Evolutionary conservation across 2,113 vertebrate species (phyloP), one percentile per base, ranked within the genome.

Genomic region (Xiphorhynchus elegans): DNA sequence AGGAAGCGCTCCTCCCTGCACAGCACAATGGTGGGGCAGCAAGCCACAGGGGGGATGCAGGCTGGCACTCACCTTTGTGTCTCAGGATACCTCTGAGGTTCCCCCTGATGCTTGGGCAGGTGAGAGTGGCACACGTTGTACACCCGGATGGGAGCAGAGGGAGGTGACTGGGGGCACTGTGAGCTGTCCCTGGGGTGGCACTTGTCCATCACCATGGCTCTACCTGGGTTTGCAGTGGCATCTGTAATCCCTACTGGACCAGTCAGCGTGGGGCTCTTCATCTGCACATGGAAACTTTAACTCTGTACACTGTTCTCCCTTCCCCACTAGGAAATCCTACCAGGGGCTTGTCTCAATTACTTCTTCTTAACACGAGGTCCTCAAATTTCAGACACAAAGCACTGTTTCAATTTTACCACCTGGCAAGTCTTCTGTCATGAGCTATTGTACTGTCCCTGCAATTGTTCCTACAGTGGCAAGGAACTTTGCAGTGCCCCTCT

Each of bases 231-330:
- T 33, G 85, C 31, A 7, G 60, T 0, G 0, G 35, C n/a, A 26
- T 37, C 55, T 33, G 19, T 9, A 12, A 13, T 44, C 42, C 72
- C 49, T 5, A 0, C 15, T 16, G 91, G 46, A 40, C 4, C 19
- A 1, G 19, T 10, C 28, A 35, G 5, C 0, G 1, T 17, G 1
- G 50, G 13, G 39, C 6, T 89, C 39, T 24, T 47, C 72, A 31
- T 12, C 39, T 25, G 5, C 44, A 9, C 2, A 0, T 11, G 23
- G 78, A 21, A 82, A 29, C 56, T 28, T 46, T 10, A 55, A 58
- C 40, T 56, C 52, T 11, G 50, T 69, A 55, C 0, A 0, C n/a
- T 56, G 8, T 7, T 66, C 19, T 69, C 14, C 25, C 46, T 63
- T 72, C 47, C 25, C 24, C 2, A 1, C 11, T 6, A 64, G 77